phyloP scores from a whole-genome alignment of 2,888 invertebrate genomes.

The Syrphus vitripennis region DNA sequence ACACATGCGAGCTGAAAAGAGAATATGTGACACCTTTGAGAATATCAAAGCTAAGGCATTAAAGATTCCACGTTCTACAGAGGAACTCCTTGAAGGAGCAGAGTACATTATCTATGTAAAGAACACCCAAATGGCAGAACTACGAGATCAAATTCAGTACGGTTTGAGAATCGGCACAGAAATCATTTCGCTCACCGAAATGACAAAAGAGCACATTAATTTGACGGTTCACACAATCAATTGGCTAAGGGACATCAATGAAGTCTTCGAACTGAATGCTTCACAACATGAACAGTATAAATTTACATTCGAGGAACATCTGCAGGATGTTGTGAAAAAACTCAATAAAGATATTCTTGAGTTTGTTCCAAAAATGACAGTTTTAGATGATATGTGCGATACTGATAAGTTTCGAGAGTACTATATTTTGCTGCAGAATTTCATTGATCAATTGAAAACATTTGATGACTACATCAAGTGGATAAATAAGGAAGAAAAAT shows the following conservation, averaged over 20 bases:
- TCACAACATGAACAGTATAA: conserved; percentile 89
- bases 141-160: conserved; percentile 87
- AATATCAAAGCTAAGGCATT: conserved; percentile 86
- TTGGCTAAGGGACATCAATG: conserved; percentile 91
- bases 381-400: conserved; percentile 93
- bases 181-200: conserved; percentile 89
- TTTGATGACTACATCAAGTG: conserved; percentile 89
- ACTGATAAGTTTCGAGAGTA: conserved; percentile 89
- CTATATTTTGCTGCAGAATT: conserved; percentile 88
- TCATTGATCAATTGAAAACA: conserved; percentile 88
- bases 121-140: conserved; percentile 85
- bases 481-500: conserved; percentile 94
- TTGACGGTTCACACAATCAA: conserved; percentile 91
- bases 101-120: conserved; percentile 91
- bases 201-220: conserved; percentile 88
- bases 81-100: conserved; percentile 90
- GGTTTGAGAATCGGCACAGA: conserved; percentile 85
- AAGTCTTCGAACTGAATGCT: conserved; percentile 91
- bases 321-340: conserved; percentile 86
- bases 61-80: conserved; percentile 89
- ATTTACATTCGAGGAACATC: conserved; percentile 91
- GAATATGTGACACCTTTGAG: conserved; percentile 88
- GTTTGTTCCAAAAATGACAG: conserved; percentile 88
- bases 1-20: conserved; percentile 86
- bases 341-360: conserved; percentile 88